phyloP scores from a whole-genome alignment of 2,113 vertebrate genomes.

The Pomatorhinus ruficollis region DNA sequence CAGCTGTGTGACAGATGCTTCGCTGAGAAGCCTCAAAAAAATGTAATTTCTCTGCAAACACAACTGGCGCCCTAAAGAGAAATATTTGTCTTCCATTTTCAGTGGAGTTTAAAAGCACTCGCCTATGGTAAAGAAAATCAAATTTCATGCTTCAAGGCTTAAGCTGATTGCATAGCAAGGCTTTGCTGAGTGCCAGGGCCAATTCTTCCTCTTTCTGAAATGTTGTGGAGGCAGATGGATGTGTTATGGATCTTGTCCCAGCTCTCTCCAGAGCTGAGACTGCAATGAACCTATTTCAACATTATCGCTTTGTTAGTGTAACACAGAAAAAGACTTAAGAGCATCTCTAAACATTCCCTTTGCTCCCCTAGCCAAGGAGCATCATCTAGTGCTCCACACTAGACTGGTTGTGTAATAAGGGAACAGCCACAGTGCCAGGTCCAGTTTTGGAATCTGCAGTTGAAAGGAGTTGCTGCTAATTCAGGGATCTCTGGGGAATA shows the following conservation, averaged over 20 bases:
- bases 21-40: not conserved
- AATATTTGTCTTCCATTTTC: not conserved
- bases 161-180: not conserved
- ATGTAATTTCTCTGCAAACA: not conserved
- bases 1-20: not conserved
- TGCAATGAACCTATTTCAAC: not conserved
- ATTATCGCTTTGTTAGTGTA: not conserved
- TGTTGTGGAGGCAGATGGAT: not conserved
- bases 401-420: not conserved
- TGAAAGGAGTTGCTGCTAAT: not conserved
- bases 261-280: not conserved
- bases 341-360: not conserved
- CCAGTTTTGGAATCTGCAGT: not conserved
- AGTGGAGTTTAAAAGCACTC: not conserved
- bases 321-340: not conserved
- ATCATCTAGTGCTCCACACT: not conserved
- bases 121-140: slow-evolving; percentile 8
- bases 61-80: not conserved
- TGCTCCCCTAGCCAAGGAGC: not conserved
- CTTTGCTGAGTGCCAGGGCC: not conserved
- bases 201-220: not conserved
- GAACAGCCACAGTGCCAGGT: not conserved
- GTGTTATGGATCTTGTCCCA: not conserved
- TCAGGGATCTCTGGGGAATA: not conserved
- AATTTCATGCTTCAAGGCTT: slow-evolving; percentile 24